A percentile compares a stretch with the other conserved stretches of the same genome.
Evolutionary conservation across 2,113 vertebrate species (phyloP).

Genomic region (Elephas maximus): DNA sequence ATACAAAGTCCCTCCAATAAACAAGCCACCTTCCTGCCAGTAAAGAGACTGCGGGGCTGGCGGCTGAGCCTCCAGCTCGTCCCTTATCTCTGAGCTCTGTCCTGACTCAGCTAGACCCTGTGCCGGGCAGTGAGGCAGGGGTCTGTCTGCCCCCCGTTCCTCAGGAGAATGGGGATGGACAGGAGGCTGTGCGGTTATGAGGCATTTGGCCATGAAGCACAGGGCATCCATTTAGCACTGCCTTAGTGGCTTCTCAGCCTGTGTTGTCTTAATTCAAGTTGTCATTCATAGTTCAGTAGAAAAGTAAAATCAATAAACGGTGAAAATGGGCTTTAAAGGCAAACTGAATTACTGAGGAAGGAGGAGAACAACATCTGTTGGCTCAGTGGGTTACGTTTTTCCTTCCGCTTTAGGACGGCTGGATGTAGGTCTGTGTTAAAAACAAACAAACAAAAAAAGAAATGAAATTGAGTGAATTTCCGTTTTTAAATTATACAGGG

Average conservation of each 20-base stretch:
- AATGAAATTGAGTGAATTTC: not conserved
- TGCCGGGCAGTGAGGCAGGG: conserved; percentile 71
- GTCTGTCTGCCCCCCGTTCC: conserved; percentile 56
- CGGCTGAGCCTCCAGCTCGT: conserved; percentile 70
- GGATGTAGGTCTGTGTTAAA: not conserved
- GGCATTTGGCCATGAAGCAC: conserved; percentile 32
- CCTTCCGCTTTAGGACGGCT: not conserved
- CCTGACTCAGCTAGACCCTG: conserved; percentile 65
- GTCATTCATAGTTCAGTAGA: conserved; percentile 81
- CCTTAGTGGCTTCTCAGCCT: conserved; percentile 83
- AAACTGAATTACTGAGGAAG: conserved; percentile 67
- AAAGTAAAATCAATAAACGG: conserved; percentile 88
- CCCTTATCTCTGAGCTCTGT: conserved; percentile 69
- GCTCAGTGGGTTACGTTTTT: not conserved
- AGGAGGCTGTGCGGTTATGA: not conserved
- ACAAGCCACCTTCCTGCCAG: conserved; percentile 50
- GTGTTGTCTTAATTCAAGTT: conserved; percentile 86
- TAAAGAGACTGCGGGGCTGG: not conserved
- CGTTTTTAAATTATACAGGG: not conserved
- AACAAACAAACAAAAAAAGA: not conserved
- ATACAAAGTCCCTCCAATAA: conserved; percentile 15
- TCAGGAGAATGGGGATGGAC: not conserved
- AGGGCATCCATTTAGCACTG: conserved; percentile 64
- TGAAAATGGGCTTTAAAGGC: conserved; percentile 83
- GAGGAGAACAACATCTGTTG: not conserved